Percentiles rank a stretch among this genome's conserved stretches.
These are phyloP conservation scores for Orycteropus afer DNA, from an alignment of 2,113 vertebrate genomes.

Conservation along the genomic window DNA sequence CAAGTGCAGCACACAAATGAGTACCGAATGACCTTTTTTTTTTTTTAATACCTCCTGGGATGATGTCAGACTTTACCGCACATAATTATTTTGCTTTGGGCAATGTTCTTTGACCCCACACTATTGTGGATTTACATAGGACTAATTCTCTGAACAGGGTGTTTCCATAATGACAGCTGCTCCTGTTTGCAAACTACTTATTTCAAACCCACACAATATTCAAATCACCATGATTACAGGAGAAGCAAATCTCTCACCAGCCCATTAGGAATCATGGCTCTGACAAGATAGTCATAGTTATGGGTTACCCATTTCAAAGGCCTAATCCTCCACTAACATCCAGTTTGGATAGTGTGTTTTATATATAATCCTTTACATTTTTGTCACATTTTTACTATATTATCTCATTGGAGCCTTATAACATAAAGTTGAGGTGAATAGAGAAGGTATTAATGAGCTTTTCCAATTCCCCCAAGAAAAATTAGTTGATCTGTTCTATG, in stretches of 20 bases:
- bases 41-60: neutral
- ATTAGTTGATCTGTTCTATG: neutral
- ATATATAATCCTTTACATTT: neutral
- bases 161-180: constrained; percentile 49
- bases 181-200: constrained; percentile 54
- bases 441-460: neutral
- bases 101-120: constrained; percentile 48
- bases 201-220: constrained; percentile 41
- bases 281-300: neutral
- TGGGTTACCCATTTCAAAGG: neutral
- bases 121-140: constrained; percentile 32
- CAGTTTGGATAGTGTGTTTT: neutral
- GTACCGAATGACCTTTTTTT: neutral
- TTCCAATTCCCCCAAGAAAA: neutral
- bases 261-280: neutral
- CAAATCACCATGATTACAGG: neutral
- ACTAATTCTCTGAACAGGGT: constrained; percentile 23
- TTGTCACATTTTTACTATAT: neutral
- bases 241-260: neutral
- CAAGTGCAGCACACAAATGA: neutral
- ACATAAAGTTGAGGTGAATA: neutral
- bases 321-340: neutral
- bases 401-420: neutral
- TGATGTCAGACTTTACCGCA: constrained; percentile 31
- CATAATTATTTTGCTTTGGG: constrained; percentile 61